Evolutionary conservation across 1,140 invertebrate genomes (phyloP), one percentile per base, ranked within the genome.

Genomic region (Asobara japonica): DNA sequence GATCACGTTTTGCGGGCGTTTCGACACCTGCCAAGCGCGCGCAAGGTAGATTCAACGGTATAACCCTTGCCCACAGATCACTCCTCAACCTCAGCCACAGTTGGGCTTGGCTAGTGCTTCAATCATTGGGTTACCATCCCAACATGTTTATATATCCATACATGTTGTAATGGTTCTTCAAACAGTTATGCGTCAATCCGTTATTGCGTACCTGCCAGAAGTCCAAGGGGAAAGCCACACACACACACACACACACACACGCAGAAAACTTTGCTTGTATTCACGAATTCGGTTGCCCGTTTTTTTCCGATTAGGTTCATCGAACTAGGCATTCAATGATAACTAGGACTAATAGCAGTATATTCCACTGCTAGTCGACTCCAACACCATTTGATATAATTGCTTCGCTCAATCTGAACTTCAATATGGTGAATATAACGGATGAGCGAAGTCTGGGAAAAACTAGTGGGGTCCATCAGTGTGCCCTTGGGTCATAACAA

Each of bases 161-260:
- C 48, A 56, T 33, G 29, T 29, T 33, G 27, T 56, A 62, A 74
- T 75, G 62, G 77, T 72, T 78, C 68, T 74, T 73, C 70, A 72
- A 78, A 78, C 75, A 78, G 61, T 51, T 67, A 70, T 45, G 66
- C 68, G 74, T 74, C 73, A 75, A 73, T 77, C 65, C 72, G 31
- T 33, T n/a, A 64, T 1, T 22, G 51, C n/a, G 29, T 25, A 10
- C 18, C 61, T 31, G 27, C n/a, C 13, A 29, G 33, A 64, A 64
- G 18, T 22, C 29, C 27, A 11, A 0, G 25, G 13, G 25, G 30
- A 27, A 60, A 61, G 51, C 65, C 38, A 51, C 41, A 13, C n/a
- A 2, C 18, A 51, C 30, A 8, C 25, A 68, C 16, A 67, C 8
- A 67, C 16, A n/a, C 8, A 67, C 1, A 65, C 10, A 41, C 65